phyloP scores from a whole-genome alignment of 2,888 invertebrate genomes.

The Pegoplata infirma region DNA sequence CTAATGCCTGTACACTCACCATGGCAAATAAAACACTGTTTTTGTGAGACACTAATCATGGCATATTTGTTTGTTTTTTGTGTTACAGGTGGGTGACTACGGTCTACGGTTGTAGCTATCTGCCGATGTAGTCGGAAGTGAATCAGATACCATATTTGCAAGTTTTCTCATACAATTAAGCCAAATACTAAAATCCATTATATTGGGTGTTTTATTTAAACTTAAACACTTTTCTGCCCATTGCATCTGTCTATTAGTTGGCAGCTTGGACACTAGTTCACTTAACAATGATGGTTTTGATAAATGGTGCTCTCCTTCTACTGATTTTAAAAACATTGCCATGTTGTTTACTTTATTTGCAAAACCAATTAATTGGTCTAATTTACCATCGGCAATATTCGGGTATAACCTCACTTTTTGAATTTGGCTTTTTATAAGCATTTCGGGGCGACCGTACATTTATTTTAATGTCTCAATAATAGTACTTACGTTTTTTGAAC shows the following conservation, averaged over 20 bases:
- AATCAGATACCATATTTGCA: neutral
- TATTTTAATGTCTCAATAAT: neutral
- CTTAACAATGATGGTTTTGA: conserved; percentile 22
- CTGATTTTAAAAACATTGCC: conserved; percentile 3
- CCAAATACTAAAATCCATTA: conserved; percentile 11
- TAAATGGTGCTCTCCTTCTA: conserved; percentile 20
- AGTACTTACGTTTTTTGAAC: conserved; percentile 3
- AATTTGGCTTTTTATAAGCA: conserved; percentile 6
- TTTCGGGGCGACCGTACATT: neutral
- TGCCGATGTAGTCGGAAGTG: neutral
- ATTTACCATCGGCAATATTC: neutral
- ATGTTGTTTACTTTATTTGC: conserved; percentile 13
- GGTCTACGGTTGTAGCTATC: neutral
- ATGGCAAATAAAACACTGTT: neutral
- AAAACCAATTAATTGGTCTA: neutral
- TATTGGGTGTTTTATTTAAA: neutral
- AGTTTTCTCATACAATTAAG: neutral
- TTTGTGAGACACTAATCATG: neutral
- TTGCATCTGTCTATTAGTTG: conserved; percentile 16
- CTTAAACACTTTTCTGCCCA: conserved; percentile 19
- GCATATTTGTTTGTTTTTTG: neutral
- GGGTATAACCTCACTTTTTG: conserved; percentile 4
- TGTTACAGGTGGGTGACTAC: neutral
- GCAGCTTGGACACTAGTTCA: conserved; percentile 21
- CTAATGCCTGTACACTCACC: neutral